phyloP scores from a whole-genome alignment of 2,797 vertebrate genomes.

The Sphenopsis melanotis region DNA sequence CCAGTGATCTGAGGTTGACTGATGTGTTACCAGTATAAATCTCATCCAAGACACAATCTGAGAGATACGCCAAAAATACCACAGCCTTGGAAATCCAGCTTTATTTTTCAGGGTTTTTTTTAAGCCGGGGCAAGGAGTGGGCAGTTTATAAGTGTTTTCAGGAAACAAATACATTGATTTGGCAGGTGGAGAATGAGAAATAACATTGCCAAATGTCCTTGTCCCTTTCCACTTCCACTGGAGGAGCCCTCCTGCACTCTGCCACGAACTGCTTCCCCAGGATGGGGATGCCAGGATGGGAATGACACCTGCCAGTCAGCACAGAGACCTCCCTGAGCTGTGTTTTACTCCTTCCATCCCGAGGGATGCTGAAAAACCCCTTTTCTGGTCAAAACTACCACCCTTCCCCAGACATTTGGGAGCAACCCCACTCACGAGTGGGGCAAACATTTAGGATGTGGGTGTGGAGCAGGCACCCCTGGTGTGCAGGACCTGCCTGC shows the following conservation, averaged over 20 bases:
- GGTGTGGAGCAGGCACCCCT: neutral
- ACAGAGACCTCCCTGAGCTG: neutral
- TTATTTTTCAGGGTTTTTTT: neutral
- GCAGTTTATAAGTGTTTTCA: neutral
- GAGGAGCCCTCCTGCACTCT: neutral
- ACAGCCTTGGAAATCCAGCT: neutral
- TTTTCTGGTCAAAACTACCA: neutral
- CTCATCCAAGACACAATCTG: neutral
- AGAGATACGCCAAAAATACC: neutral
- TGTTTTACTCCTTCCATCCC: neutral
- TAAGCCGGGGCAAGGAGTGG: fast-evolving
- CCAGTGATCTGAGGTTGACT: neutral
- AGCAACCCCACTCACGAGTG: fast-evolving
- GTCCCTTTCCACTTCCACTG: neutral
- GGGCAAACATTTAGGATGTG: neutral
- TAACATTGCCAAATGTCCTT: fast-evolving
- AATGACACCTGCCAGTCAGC: neutral
- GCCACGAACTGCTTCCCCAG: neutral
- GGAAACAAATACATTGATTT: neutral
- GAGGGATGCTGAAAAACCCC: neutral
- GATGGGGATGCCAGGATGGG: fast-evolving
- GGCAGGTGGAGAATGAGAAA: neutral
- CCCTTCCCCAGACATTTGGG: neutral
- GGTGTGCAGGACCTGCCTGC: constrained; percentile 68
- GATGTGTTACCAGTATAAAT: neutral